A percentile compares a stretch with the other conserved stretches of the same genome.
Evolutionary conservation across 2,797 vertebrate species (phyloP).

Genomic region (Diplodus puntazzo): DNA sequence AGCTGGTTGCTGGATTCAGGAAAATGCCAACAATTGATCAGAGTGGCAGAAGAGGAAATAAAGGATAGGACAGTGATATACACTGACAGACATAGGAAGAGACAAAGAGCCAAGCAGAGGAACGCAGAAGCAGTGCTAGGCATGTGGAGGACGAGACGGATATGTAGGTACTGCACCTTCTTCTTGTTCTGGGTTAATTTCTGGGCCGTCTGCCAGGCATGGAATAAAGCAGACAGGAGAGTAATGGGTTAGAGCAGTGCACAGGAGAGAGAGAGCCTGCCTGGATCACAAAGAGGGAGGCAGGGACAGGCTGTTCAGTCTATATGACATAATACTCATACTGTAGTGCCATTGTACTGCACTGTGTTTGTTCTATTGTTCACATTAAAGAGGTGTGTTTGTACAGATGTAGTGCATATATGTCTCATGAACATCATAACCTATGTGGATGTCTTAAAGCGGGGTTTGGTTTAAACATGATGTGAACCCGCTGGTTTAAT

Average conservation of each 20-base stretch:
- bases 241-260: conserved; percentile 37
- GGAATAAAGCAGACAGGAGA: conserved; percentile 57
- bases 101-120: conserved; percentile 9
- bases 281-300: conserved; percentile 2
- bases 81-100: conserved; percentile 18
- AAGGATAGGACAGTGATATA: not conserved
- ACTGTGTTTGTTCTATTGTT: not conserved
- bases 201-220: conserved; percentile 95
- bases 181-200: conserved; percentile 98
- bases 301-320: not conserved
- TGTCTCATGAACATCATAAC: not conserved
- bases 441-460: not conserved
- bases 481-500: too few species aligned
- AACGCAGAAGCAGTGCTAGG: not conserved
- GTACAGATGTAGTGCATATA: not conserved
- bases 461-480: too few species aligned
- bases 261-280: conserved; percentile 28
- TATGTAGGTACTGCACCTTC: conserved; percentile 94
- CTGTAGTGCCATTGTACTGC: not conserved
- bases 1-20: conserved; percentile 44
- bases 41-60: conserved; percentile 22
- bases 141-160: not conserved
- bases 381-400: not conserved
- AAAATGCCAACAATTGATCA: conserved; percentile 26
- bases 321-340: not conserved